Evolutionary conservation across 2,888 invertebrate species (phyloP), one percentile per base, ranked within the genome.

Genomic region (Apoda limacodes): DNA sequence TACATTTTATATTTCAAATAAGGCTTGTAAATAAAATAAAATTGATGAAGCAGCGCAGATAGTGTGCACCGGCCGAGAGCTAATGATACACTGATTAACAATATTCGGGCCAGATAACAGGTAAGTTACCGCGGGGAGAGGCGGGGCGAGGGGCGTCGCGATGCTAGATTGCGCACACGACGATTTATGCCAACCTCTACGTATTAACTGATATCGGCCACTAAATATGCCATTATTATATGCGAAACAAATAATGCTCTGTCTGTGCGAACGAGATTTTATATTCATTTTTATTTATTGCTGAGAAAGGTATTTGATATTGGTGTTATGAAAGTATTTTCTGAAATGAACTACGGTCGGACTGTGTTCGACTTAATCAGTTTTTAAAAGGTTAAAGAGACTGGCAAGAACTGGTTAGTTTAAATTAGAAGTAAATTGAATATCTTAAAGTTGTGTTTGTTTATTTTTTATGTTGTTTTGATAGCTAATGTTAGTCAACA

Each of bases 1-100:
- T n/a, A n/a, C n/a, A n/a, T n/a, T n/a, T n/a, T n/a, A n/a, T n/a
- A n/a, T n/a, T n/a, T n/a, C n/a, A n/a, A n/a, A n/a, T n/a, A n/a
- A n/a, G n/a, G n/a, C n/a, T n/a, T n/a, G n/a, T n/a, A n/a, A n/a
- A n/a, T n/a, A n/a, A n/a, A n/a, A n/a, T n/a, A 32, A 20, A 38
- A 39, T 19, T 17, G 27, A 28, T 22, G 32, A 30, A 39, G 30
- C 21, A 39, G 38, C 45, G 19, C 52, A 32, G 20, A 35, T 52
- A 53, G 66, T 74, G 70, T 66, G 60, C 40, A 45, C 40, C 47
- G 45, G 40, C 42, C 46, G 42, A 48, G 44, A 61, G 66, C 68
- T 78, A 78, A 78, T 80, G 76, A 78, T 78, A 67, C 74, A 65
- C 71, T 76, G 78, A 80, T 80, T 80, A 78, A 80, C 76, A 78